Base-by-base conservation (phyloP, 1,140 invertebrate species). In the Oscheius sp. region DNA sequence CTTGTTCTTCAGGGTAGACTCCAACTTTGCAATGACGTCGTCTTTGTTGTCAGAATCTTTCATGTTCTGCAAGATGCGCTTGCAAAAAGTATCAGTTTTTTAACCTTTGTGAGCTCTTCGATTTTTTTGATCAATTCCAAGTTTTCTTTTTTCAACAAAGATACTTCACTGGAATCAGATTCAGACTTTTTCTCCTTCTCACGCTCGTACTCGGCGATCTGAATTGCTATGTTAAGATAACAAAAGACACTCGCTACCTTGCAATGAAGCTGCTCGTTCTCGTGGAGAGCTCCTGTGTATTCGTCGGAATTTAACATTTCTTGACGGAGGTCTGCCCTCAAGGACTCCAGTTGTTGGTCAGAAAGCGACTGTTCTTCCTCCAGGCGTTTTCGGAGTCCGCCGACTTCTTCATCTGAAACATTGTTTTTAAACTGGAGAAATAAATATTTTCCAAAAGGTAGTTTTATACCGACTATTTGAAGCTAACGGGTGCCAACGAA, bases 361-460 rank as follows among this genome's bases (percentile, higher is more conserved):
- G 69, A 61, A 34, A 52, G 49, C 20, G 68, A 46, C 10, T 46
- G 38, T 65, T 73, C 68, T 46, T 71, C 52, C 31, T 68, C 73
- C 1, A 74, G 58, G 4, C 46, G 63, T 52, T 73, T 71, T 2
- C 65, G 38, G 1, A 74, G 68, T 26, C 13, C 52, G 31, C 31
- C 28, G 3, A 71, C 55, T 52, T 71, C 67, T 29, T 78, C 69
- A 46, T 73, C 69, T 65, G 29, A 71, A 58, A 58, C 0, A 7
- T 52, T 34, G 0, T 3, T 23, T 29, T 31, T 4, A 13, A 1
- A 20, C 15, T 52, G 26, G 4, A 2, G n/a, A 38, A 45, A 13
- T 13, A n/a, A 13, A 13, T 45, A 45, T 45, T 13, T 45, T 20
- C 13, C 20, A 13, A n/a, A n/a, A n/a, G 42, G 42, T 45, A 45